phyloP scores from a whole-genome alignment of 2,888 invertebrate species.

The Antitype chi region DNA sequence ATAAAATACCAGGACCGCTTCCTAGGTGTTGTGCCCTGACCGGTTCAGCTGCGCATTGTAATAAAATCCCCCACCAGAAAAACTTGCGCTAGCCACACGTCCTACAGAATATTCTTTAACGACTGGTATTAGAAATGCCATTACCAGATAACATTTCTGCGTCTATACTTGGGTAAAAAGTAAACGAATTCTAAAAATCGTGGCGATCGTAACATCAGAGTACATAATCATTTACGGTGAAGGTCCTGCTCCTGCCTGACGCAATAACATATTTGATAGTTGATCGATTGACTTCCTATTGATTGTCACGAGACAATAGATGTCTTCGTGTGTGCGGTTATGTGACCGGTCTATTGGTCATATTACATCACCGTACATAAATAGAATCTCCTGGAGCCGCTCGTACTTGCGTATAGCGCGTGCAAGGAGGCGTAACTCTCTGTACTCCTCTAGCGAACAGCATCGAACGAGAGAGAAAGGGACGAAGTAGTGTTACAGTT shows the following conservation, averaged over 20 bases:
- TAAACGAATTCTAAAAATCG: conserved; percentile 58
- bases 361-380: conserved; percentile 88
- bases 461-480: conserved; percentile 83
- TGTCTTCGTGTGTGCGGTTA: conserved; percentile 74
- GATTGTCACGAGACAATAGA: conserved; percentile 72
- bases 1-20: conserved; percentile 78
- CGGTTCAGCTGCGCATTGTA: conserved; percentile 79
- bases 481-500: conserved; percentile 89
- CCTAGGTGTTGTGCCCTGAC: conserved; percentile 75
- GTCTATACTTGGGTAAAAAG: conserved; percentile 61
- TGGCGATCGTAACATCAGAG: conserved; percentile 45
- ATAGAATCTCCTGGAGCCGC: conserved; percentile 88
- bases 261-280: conserved; percentile 64
- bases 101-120: conserved; percentile 71
- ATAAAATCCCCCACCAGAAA: conserved; percentile 80
- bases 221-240: conserved; percentile 60
- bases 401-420: conserved; percentile 82
- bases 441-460: conserved; percentile 83
- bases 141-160: conserved; percentile 63
- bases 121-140: conserved; percentile 69
- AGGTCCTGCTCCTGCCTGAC: conserved; percentile 53
- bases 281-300: conserved; percentile 69
- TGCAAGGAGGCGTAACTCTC: conserved; percentile 84
- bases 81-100: conserved; percentile 73
- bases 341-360: conserved; percentile 78